These are phyloP conservation scores for Elachura formosa DNA, from an alignment of 2,113 vertebrate species.

Conservation along the genomic window DNA sequence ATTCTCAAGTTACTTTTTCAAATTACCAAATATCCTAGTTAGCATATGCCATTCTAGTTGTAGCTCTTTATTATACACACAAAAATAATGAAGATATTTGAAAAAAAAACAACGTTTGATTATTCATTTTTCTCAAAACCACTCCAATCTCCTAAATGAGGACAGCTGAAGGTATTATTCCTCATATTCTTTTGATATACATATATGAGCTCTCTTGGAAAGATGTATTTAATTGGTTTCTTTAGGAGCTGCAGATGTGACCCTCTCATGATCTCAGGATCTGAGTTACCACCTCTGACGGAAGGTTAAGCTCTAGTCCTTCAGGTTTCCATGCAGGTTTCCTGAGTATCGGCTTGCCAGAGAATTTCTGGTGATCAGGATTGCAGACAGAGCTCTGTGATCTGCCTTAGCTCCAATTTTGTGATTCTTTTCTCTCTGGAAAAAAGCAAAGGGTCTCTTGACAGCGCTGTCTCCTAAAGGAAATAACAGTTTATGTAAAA, in stretches of 20 bases:
- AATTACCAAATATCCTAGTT: neutral
- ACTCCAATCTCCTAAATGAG: neutral
- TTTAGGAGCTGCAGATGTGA: neutral
- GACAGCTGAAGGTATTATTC: neutral
- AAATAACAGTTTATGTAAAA: neutral
- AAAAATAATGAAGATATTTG: neutral
- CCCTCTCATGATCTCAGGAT: neutral
- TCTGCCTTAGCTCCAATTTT: neutral
- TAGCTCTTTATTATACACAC: neutral
- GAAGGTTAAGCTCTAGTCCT: neutral
- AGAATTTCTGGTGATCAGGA: neutral
- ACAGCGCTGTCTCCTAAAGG: neutral
- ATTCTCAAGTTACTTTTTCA: constrained; percentile 39
- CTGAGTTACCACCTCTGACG: neutral
- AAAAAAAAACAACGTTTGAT: neutral
- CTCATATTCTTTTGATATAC: neutral
- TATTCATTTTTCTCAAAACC: neutral
- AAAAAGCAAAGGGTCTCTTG: neutral
- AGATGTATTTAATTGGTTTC: neutral
- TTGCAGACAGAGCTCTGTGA: neutral
- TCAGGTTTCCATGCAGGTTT: neutral
- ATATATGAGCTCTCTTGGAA: neutral
- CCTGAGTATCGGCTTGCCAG: neutral
- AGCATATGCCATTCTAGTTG: neutral
- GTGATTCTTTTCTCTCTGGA: neutral